These are phyloP conservation scores for Telmatochromis sp. DNA, from an alignment of 2,113 vertebrate genomes.

Conservation along the genomic window DNA sequence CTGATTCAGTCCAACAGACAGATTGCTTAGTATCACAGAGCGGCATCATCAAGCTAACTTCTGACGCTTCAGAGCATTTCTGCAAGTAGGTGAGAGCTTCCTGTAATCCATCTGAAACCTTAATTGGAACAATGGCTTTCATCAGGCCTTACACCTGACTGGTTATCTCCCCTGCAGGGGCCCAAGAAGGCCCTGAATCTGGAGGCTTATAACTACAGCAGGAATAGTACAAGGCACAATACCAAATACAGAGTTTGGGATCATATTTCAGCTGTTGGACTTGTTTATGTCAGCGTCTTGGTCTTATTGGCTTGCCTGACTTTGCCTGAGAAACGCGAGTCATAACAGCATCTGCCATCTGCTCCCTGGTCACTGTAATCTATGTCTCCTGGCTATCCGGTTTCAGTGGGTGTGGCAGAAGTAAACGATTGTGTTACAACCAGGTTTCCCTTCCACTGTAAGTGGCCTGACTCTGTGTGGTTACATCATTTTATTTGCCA, in stretches of 20 bases:
- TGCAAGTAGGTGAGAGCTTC: neutral
- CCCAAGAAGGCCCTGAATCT: neutral
- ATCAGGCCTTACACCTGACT: neutral
- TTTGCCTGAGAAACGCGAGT: neutral
- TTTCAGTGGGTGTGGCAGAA: conserved; percentile 24
- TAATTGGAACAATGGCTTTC: neutral
- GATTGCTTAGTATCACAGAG: neutral
- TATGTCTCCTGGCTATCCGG: neutral
- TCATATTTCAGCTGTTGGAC: neutral
- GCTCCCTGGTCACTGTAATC: neutral
- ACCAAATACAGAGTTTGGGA: neutral
- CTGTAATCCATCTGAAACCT: neutral
- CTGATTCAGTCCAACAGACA: neutral
- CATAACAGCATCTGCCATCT: conserved; percentile 29
- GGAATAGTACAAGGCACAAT: neutral
- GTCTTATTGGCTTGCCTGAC: neutral
- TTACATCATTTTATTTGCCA: neutral
- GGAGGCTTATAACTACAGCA: neutral
- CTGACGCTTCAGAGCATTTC: neutral
- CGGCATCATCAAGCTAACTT: neutral
- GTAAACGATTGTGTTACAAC: neutral
- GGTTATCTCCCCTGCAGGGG: neutral
- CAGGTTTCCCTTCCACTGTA: neutral
- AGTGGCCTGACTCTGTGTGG: neutral
- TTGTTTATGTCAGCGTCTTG: neutral